Conservation (phyloP, 2,113 vertebrate species). For the Ceyx melanurus region DNA sequence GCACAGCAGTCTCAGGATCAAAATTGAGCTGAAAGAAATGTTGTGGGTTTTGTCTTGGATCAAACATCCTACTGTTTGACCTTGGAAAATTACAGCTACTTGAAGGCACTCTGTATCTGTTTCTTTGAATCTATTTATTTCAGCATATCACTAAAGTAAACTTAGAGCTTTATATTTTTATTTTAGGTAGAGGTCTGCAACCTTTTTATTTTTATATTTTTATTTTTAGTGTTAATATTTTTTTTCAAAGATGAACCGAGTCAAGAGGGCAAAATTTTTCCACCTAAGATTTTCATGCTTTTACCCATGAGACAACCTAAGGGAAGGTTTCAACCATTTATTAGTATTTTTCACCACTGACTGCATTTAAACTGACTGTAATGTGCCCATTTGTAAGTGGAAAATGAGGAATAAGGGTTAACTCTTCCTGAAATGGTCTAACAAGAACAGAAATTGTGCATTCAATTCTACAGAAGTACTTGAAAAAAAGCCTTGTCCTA, state of each 20-base stretch:
- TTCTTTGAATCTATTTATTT: constrained; percentile 18
- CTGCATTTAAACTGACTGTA: neutral
- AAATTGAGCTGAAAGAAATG: neutral
- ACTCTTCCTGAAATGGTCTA: neutral
- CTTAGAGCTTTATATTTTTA: neutral
- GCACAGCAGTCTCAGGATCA: neutral
- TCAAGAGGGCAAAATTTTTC: neutral
- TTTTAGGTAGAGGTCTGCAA: neutral
- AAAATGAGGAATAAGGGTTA: neutral
- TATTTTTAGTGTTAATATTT: neutral
- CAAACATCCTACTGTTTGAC: constrained; percentile 18
- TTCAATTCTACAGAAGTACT: neutral
- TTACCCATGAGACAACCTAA: neutral
- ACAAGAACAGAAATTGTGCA: neutral
- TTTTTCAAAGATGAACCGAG: neutral
- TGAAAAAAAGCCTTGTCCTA: neutral
- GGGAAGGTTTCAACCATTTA: neutral
- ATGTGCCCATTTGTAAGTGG: neutral
- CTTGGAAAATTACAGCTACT: constrained; percentile 18
- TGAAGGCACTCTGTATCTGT: neutral
- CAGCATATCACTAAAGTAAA: neutral
- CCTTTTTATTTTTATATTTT: too few species aligned
- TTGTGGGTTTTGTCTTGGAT: neutral
- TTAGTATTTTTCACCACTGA: neutral
- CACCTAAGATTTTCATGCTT: neutral